These are phyloP conservation scores for Atherix ibis DNA, from an alignment of 2,888 invertebrate genomes.

Conservation along the genomic window DNA sequence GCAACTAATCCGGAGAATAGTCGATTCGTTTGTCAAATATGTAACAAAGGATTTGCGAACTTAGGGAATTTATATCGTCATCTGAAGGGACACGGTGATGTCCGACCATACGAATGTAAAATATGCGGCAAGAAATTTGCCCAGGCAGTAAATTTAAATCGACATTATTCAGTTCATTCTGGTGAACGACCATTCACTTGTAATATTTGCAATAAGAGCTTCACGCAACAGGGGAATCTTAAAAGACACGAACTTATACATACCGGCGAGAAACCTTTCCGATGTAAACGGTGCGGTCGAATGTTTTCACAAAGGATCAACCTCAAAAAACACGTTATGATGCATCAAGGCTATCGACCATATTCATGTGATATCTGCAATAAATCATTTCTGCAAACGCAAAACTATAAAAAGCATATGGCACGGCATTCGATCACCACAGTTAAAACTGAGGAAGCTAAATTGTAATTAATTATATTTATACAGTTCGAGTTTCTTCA, in stretches of 20 bases:
- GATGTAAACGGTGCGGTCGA: slow-evolving; percentile 28
- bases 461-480: no score
- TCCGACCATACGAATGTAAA: slow-evolving; percentile 26
- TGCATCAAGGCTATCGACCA: slow-evolving; percentile 28
- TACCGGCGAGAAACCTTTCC: slow-evolving; percentile 31
- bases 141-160: slow-evolving; percentile 26
- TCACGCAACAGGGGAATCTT: slow-evolving; percentile 31
- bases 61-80: slow-evolving; percentile 30
- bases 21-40: slow-evolving; percentile 27
- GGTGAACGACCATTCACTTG: slow-evolving; percentile 30
- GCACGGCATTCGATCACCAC: slow-evolving; percentile 4
- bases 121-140: slow-evolving; percentile 29
- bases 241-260: slow-evolving; percentile 30
- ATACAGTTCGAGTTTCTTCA: no score
- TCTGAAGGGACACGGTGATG: slow-evolving; percentile 31
- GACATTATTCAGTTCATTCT: slow-evolving; percentile 30
- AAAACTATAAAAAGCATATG: slow-evolving; percentile 28
- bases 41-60: slow-evolving; percentile 29
- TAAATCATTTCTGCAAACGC: slow-evolving; percentile 28
- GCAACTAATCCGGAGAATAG: slow-evolving; percentile 24
- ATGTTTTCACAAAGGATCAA: slow-evolving; percentile 31
- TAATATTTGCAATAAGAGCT: slow-evolving; percentile 27
- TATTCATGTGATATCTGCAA: slow-evolving; percentile 27
- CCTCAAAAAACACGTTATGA: slow-evolving; percentile 31
- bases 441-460: slow-evolving; percentile 5